phyloP scores from a whole-genome alignment of 2,888 invertebrate genomes.

The Arge pagana region DNA sequence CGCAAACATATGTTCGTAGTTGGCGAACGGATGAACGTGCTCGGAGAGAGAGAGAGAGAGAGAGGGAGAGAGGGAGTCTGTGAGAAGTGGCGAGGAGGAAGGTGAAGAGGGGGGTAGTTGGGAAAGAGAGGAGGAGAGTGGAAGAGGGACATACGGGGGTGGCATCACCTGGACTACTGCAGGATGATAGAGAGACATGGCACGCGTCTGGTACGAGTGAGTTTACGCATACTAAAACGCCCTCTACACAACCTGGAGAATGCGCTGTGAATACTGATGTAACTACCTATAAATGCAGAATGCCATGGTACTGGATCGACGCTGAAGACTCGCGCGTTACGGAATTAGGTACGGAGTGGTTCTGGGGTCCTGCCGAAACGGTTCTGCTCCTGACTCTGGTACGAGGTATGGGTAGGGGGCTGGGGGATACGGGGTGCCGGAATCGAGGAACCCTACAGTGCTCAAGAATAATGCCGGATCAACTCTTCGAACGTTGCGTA shows the following conservation, averaged over 20 bases:
- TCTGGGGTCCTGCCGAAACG: too few relatives aligned
- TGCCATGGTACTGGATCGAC: too few relatives aligned
- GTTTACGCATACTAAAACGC: background rate
- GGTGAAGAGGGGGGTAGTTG: conserved; percentile 16
- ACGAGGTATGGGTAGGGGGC: too few relatives aligned
- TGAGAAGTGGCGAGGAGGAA: background rate
- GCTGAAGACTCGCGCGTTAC: too few relatives aligned
- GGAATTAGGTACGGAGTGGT: too few relatives aligned
- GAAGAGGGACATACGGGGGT: conserved; percentile 14
- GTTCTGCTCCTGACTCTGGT: too few relatives aligned
- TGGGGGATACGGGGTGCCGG: too few relatives aligned
- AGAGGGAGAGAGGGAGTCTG: conserved; percentile 8
- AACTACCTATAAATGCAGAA: too few relatives aligned
- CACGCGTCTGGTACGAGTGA: background rate
- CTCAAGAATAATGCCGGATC: too few relatives aligned
- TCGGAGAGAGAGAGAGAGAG: conserved; percentile 5
- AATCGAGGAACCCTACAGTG: too few relatives aligned
- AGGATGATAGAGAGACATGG: too few relatives aligned
- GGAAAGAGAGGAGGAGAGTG: conserved; percentile 29
- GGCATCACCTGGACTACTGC: conserved; percentile 18
- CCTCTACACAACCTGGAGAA: background rate
- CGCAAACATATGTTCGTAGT: conserved; percentile 42
- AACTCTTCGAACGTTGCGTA: too few relatives aligned
- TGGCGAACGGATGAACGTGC: conserved; percentile 11
- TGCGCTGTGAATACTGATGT: conserved; percentile 14